phyloP scores from a whole-genome alignment of 2,113 vertebrate species.

The Xyliphius kryptos region DNA sequence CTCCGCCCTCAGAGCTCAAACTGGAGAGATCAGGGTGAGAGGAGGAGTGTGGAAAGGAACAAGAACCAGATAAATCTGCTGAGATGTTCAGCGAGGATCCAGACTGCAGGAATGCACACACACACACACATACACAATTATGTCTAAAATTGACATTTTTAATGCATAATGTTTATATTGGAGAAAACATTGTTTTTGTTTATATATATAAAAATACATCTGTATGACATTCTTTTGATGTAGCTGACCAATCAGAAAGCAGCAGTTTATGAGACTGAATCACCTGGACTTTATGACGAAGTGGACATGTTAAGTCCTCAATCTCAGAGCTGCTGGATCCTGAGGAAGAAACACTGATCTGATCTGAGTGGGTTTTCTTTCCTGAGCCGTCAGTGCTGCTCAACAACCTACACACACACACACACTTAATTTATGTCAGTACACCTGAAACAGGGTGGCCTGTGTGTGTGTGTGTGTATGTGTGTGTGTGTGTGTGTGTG shows the following conservation, averaged over 20 bases:
- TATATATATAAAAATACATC: not conserved
- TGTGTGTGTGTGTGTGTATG: not conserved
- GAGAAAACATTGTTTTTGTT: not conserved
- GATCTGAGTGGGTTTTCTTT: constrained; percentile 57
- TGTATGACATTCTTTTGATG: not conserved
- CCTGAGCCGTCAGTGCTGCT: constrained; percentile 49
- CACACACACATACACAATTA: constrained; percentile 9
- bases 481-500: not conserved
- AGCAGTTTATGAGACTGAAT: not conserved
- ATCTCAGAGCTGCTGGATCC: constrained; percentile 66
- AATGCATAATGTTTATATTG: not conserved
- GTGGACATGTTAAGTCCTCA: constrained; percentile 57
- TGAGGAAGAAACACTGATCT: constrained; percentile 64
- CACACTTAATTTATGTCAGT: not conserved
- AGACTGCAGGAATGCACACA: constrained; percentile 23
- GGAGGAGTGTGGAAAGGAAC: constrained; percentile 47
- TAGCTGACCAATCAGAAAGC: not conserved
- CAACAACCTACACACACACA: constrained; percentile 53
- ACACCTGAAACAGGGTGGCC: not conserved
- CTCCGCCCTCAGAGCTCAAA: constrained; percentile 32
- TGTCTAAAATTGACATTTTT: not conserved
- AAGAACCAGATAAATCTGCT: constrained; percentile 53
- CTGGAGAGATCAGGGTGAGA: constrained; percentile 52
- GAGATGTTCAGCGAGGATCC: constrained; percentile 66
- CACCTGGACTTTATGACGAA: constrained; percentile 57